Evolutionary conservation across 2,888 invertebrate species (phyloP), one percentile per base, ranked within the genome.

Genomic region (Cryptocephalus primarius): DNA sequence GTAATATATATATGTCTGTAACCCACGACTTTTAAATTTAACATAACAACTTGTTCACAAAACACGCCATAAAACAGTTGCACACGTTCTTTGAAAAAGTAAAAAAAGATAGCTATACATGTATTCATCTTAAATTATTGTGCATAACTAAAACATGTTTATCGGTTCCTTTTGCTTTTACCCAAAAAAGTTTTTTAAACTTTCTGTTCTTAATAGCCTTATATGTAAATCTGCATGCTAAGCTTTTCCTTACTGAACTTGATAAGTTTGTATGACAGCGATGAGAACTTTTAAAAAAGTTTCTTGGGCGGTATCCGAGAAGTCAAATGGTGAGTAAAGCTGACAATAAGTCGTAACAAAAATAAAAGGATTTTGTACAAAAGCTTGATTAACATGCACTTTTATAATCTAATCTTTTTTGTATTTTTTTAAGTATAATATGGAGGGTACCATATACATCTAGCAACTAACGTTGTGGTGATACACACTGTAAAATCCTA

Each of bases 401-500:
- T 65, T 65, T 60, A 61, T 67, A 63, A 63, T 65, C 66, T 69
- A 68, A 64, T 60, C 62, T 57, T 60, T 63, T 36, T 36, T 36
- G 36, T 36, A 57, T 62, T 22, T 22, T 22, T 22, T 22, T 63
- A 63, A 56, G 56, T 59, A 56, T 58, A 60, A 63, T 66, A 66
- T 69, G 70, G 70, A 70, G 70, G 70, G 69, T 68, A 69, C 67
- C 68, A 65, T 70, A 65, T 68, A 69, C 67, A 68, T 66, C 67
- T 69, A 70, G 65, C 68, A 66, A 68, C 61, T 57, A 57, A 52
- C 51, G 61, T 56, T 60, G 61, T 55, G 55, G 58, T 49, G 53
- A 54, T 58, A 59, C 61, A 58, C 60, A 41, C 33, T 33, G 32
- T 43, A 22, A 22, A 22, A 22, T 33, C 33, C 34, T 32, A 33